Percentiles rank a stretch among this genome's conserved stretches.
phyloP scores from a whole-genome alignment of 2,888 invertebrate genomes.

The Yponomeuta plumbellus region DNA sequence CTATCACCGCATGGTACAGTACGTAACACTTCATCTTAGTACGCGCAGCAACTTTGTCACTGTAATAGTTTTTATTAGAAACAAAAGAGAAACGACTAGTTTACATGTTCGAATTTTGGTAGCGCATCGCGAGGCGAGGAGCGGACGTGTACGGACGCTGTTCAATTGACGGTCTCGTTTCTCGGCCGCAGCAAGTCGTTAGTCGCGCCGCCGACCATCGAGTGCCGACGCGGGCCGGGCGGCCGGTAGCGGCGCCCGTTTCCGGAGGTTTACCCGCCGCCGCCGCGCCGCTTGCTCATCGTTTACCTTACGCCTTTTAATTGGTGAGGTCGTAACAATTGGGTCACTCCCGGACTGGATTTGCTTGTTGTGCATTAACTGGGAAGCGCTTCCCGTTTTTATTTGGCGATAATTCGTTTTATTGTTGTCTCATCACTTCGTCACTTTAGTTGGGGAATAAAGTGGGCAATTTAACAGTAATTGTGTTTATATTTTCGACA shows the following conservation, averaged over 20 bases:
- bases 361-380: slow-evolving; percentile 40
- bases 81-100: neutral
- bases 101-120: slow-evolving; percentile 31
- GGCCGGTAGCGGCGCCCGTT: slow-evolving; percentile 36
- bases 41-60: neutral
- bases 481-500: neutral
- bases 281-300: slow-evolving; percentile 31
- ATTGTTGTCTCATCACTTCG: neutral
- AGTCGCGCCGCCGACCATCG: slow-evolving; percentile 40
- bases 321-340: slow-evolving; percentile 72
- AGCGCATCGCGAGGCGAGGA: slow-evolving; percentile 41
- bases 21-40: slow-evolving; percentile 40
- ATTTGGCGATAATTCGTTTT: slow-evolving; percentile 19
- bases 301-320: slow-evolving; percentile 71
- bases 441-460: slow-evolving; percentile 1
- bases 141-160: slow-evolving; percentile 56
- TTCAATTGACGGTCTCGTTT: slow-evolving; percentile 62
- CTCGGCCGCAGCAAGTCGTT: slow-evolving; percentile 47
- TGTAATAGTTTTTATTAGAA: neutral
- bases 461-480: neutral
- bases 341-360: slow-evolving; percentile 55
- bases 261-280: slow-evolving; percentile 48
- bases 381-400: slow-evolving; percentile 27
- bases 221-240: slow-evolving; percentile 43
- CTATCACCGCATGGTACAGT: slow-evolving; percentile 32